Evolutionary conservation across 2,888 invertebrate species (phyloP).

Genomic region (Poecilobothrus nobilitatus): DNA sequence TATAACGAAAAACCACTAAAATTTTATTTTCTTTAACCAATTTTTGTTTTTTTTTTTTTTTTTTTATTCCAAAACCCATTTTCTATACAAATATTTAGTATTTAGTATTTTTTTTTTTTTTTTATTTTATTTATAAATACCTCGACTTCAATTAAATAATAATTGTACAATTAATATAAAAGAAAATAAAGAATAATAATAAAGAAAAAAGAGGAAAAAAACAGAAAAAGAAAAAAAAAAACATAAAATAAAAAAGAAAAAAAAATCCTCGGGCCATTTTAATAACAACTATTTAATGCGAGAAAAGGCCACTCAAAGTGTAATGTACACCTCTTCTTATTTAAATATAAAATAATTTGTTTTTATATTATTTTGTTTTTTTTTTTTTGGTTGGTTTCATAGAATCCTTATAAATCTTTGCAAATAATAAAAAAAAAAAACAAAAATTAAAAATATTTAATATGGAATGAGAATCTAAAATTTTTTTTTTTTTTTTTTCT

Average conservation of each 20-base stretch:
- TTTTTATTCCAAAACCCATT: neutral
- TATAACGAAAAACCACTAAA: neutral
- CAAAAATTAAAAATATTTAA: neutral
- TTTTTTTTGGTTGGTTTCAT: neutral
- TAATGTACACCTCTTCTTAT: slow-evolving; percentile 8
- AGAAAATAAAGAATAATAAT: neutral
- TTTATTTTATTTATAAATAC: neutral
- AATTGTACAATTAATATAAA: neutral
- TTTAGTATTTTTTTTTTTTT: neutral
- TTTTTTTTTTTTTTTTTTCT: neutral
- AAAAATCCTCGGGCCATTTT: neutral
- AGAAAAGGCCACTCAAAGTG: slow-evolving; percentile 10
- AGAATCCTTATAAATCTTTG: neutral
- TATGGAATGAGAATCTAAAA: neutral
- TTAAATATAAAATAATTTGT: neutral
- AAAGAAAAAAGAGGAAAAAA: neutral
- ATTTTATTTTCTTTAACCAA: too few species aligned
- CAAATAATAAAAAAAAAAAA: neutral
- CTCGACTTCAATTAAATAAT: slow-evolving; percentile 1
- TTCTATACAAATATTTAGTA: neutral
- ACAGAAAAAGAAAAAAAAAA: neutral
- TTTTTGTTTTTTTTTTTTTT: neutral
- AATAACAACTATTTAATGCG: slow-evolving; percentile 6
- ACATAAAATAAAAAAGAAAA: neutral
- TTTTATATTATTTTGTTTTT: neutral